phyloP scores from a whole-genome alignment of 2,888 invertebrate genomes.

The Spilarctia lutea region DNA sequence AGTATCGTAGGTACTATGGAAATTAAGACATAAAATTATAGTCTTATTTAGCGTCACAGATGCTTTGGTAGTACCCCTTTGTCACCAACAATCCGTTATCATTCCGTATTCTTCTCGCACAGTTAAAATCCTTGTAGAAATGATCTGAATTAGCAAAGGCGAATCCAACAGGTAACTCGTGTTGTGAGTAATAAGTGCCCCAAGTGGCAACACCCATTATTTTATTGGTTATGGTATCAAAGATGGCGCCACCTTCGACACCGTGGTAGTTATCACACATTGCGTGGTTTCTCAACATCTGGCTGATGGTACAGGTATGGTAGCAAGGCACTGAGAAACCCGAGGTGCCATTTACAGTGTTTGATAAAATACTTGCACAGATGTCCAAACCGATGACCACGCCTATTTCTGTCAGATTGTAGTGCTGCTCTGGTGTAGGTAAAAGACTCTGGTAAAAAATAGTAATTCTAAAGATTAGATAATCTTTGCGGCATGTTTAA shows the following conservation, averaged over 20 bases:
- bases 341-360: conserved; percentile 6
- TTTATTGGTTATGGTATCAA: conserved; percentile 49
- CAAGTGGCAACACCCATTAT: conserved; percentile 72
- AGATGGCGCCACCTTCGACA: conserved; percentile 66
- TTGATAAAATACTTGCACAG: conserved; percentile 58
- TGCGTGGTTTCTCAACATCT: conserved; percentile 33
- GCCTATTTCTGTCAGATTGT: conserved; percentile 56
- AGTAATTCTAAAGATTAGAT: not conserved
- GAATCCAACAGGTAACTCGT: conserved; percentile 69
- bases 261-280: conserved; percentile 62
- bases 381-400: conserved; percentile 57
- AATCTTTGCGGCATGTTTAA: not conserved
- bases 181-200: conserved; percentile 51
- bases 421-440: conserved; percentile 36
- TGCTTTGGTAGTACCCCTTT: conserved; percentile 59
- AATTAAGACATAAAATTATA: not conserved
- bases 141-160: conserved; percentile 63
- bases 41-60: conserved; percentile 52
- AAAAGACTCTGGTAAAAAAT: conserved; percentile 47
- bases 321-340: conserved; percentile 70
- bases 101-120: conserved; percentile 63
- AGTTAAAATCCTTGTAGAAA: conserved; percentile 63
- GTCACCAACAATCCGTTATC: conserved; percentile 26
- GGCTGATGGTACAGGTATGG: conserved; percentile 58
- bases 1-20: not conserved